Base-by-base conservation (phyloP, 1,140 invertebrate species). In the Octopus sinensis region DNA sequence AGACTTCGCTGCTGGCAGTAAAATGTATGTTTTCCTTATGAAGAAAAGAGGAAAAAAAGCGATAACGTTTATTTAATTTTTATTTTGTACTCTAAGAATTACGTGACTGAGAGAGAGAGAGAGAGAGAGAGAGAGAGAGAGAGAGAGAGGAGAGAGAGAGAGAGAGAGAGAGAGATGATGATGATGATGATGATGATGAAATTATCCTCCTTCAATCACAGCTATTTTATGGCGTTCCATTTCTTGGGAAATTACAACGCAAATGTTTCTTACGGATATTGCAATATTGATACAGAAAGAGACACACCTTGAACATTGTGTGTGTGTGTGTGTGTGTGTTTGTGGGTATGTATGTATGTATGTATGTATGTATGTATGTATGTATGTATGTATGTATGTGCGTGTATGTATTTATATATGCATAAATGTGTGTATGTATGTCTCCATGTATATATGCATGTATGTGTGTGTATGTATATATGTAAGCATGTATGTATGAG, bases 81-180 rank as follows among this genome's bases (percentile, higher is more conserved):
- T 62, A 10, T 1, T 17, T 10, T 10, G 56, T 10, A 62, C 56
- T 10, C 17, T 10, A 62, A 10, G 9, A 62, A 10, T 62, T 62
- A 10, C 9, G 17, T 17, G 9, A 62, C 1, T 1, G 17, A 62
- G 17, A 10, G 56, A 17, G 56, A 62, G 9, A 62, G 56, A 62
- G 17, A 10, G 12, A n/a, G 30, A 12, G 13, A 17, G 5, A 17
- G 1, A 7, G 51, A 30, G n/a, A 71, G 17, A 53, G 80, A 81
- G n/a, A 81, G 56, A 81, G 80, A 76, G n/a, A 81, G 30, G 6
- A 81, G 30, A 76, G 71, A 75, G 5, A 76, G 51, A 76, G 56
- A 81, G 13, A 81, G 12, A 81, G 62, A 81, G n/a, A 81, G 54
- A 76, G 4, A 81, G 62, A 81, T 43, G 76, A 6, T 52, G 56